Conservation (phyloP, 2,797 vertebrate genomes). For the Pelobates cultripes region DNA sequence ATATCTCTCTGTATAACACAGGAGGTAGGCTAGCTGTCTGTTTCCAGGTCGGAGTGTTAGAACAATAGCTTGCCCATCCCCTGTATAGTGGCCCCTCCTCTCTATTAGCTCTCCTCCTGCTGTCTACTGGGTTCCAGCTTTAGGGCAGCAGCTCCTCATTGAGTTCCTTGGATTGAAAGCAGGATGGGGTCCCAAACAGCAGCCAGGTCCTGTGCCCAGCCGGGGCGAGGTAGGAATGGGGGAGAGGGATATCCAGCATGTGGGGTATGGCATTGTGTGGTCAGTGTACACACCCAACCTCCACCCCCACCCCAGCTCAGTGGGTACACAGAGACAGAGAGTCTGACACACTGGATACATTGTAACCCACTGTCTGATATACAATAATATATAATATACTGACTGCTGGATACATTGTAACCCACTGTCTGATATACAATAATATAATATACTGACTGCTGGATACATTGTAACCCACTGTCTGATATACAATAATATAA, state of each 20-base stretch:
- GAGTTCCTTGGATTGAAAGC: not conserved
- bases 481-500: too few relatives aligned
- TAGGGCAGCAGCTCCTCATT: too few relatives aligned
- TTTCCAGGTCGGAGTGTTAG: not conserved
- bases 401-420: too few relatives aligned
- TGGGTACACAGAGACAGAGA: too few relatives aligned
- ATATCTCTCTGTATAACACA: too few relatives aligned
- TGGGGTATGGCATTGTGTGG: not conserved
- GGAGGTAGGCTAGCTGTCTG: not conserved
- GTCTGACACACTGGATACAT: too few relatives aligned
- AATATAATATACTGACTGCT: too few relatives aligned
- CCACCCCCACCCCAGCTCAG: too few relatives aligned
- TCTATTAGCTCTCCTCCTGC: not conserved
- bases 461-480: too few relatives aligned
- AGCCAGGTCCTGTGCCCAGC: not conserved
- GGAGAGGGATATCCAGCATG: not conserved
- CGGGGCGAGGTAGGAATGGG: not conserved
- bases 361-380: too few relatives aligned
- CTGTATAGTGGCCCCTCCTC: not conserved
- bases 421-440: too few relatives aligned
- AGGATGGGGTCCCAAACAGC: not conserved
- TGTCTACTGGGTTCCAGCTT: not conserved
- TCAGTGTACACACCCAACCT: not conserved
- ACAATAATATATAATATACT: too few relatives aligned
- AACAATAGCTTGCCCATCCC: not conserved